These are phyloP conservation scores for Stomatorhinus walkeri DNA, from an alignment of 2,797 vertebrate species.

Conservation along the genomic window DNA sequence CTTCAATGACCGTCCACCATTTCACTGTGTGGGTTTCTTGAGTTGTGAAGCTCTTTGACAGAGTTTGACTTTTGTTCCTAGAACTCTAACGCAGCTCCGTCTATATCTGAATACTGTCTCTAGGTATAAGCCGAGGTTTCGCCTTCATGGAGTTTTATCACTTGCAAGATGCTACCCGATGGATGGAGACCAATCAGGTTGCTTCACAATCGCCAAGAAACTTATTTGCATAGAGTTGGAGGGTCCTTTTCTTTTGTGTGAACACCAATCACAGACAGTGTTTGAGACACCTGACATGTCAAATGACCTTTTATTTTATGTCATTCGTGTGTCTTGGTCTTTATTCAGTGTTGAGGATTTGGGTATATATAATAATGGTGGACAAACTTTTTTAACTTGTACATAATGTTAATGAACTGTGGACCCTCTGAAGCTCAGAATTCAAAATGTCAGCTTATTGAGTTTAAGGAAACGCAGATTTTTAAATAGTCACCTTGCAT, in stretches of 20 bases:
- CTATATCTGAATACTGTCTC: slow-evolving; percentile 99
- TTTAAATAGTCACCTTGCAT: not conserved
- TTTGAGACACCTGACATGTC: not conserved
- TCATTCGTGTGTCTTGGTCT: not conserved
- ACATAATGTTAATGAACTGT: not conserved
- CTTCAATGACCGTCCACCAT: not conserved
- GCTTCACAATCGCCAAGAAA: slow-evolving; percentile 97
- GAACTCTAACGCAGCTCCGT: slow-evolving; percentile 85
- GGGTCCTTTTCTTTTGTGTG: slow-evolving; percentile 10
- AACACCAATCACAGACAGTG: slow-evolving; percentile 16
- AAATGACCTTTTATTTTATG: not conserved
- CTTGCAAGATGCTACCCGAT: slow-evolving; percentile 99
- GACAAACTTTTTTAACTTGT: not conserved
- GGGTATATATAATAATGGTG: not conserved
- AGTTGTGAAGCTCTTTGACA: slow-evolving; percentile 90
- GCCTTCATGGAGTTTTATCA: slow-evolving; percentile 99
- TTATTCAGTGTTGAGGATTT: not conserved
- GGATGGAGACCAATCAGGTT: slow-evolving; percentile 99
- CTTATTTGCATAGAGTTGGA: slow-evolving; percentile 20
- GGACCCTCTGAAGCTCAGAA: slow-evolving; percentile 20
- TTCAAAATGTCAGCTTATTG: not conserved
- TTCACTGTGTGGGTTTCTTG: slow-evolving; percentile 71
- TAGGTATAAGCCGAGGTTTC: slow-evolving; percentile 99
- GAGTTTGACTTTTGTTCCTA: slow-evolving; percentile 56
- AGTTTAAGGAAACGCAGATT: not conserved